phyloP scores from a whole-genome alignment of 2,113 vertebrate genomes.

The Malurus melanocephalus region DNA sequence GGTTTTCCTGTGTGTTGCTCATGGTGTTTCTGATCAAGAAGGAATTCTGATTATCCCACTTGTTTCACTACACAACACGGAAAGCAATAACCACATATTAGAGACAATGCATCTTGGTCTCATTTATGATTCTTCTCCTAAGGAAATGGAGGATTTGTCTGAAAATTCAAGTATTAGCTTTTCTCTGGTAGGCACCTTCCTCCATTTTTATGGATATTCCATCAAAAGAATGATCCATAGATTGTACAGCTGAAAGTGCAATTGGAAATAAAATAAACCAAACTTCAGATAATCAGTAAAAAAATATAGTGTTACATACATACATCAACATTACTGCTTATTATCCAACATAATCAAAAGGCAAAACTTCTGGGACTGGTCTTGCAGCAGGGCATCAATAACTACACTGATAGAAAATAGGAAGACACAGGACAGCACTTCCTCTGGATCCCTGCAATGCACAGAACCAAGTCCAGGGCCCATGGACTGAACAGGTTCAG shows the following conservation, averaged over 20 bases:
- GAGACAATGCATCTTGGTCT: background rate
- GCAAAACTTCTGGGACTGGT: background rate
- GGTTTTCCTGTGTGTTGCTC: background rate
- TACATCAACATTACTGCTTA: background rate
- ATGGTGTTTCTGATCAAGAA: background rate
- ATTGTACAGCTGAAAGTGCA: conserved; percentile 61
- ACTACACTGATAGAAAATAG: background rate
- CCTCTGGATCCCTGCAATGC: background rate
- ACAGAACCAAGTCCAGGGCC: background rate
- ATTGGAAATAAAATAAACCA: background rate
- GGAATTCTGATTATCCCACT: background rate
- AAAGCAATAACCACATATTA: conserved; percentile 54
- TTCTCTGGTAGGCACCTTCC: conserved; percentile 46
- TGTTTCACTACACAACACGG: background rate
- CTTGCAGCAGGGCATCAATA: background rate
- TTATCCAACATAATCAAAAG: background rate
- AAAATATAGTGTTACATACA: background rate
- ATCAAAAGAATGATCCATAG: conserved; percentile 69
- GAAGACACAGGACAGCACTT: background rate
- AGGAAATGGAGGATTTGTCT: conserved; percentile 8
- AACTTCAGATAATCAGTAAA: conserved; percentile 37
- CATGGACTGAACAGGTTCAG: background rate
- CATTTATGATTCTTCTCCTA: conserved; percentile 28
- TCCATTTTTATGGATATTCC: conserved; percentile 65
- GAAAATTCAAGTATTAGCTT: background rate